Percentiles rank a stretch among this genome's conserved stretches.
Conservation (phyloP, 2,797 vertebrate genomes). For the Gouania willdenowi region DNA sequence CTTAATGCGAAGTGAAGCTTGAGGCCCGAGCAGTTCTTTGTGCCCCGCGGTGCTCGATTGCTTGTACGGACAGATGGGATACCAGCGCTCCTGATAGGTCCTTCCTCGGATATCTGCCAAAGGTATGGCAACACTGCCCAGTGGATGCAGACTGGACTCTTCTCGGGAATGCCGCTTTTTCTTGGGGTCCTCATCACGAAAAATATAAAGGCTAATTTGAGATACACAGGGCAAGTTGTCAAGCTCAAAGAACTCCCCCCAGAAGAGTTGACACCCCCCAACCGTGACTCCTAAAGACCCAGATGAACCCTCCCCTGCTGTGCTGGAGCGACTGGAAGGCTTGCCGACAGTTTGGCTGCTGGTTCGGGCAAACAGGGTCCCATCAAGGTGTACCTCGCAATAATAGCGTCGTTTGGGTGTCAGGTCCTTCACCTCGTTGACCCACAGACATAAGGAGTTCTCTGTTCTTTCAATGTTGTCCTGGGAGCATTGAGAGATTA, state of each 20-base stretch:
- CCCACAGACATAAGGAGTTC: conserved; percentile 85
- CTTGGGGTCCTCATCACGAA: conserved; percentile 79
- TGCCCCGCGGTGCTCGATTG: conserved; percentile 25
- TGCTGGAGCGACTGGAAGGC: conserved; percentile 45
- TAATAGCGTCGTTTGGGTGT: conserved; percentile 75
- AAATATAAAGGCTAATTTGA: conserved; percentile 81
- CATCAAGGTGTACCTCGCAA: conserved; percentile 86
- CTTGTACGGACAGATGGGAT: conserved; percentile 75
- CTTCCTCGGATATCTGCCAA: conserved; percentile 72
- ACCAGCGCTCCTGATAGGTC: conserved; percentile 85
- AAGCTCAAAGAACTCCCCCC: conserved; percentile 91
- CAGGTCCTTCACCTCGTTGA: conserved; percentile 89
- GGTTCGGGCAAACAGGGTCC: conserved; percentile 83
- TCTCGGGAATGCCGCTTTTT: conserved; percentile 75
- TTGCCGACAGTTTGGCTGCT: conserved; percentile 73
- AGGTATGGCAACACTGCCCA: conserved; percentile 79
- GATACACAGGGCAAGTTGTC: conserved; percentile 80
- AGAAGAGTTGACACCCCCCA: conserved; percentile 81
- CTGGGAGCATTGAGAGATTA: conserved; percentile 55
- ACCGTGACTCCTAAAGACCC: conserved; percentile 35
- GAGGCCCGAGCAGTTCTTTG: conserved; percentile 60
- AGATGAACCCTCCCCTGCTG: conserved; percentile 42
- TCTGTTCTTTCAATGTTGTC: conserved; percentile 89
- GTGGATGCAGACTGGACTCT: conserved; percentile 51
- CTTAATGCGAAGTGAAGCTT: conserved; percentile 80